Percentiles rank a stretch among this genome's conserved stretches.
phyloP scores from a whole-genome alignment of 2,888 invertebrate genomes.

The Coelinius sp. region DNA sequence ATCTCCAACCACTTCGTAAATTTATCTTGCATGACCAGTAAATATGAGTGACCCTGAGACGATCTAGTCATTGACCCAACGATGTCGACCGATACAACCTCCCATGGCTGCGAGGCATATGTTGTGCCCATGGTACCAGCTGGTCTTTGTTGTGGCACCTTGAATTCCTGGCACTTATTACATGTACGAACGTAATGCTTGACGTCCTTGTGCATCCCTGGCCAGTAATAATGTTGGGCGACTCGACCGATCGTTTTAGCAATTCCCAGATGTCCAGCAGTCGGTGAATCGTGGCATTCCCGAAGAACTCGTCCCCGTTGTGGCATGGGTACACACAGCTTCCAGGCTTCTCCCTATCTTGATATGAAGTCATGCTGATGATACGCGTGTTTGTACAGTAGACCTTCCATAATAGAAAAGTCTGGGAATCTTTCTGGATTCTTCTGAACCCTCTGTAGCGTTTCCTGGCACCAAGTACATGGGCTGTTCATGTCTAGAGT shows the following conservation, averaged over 20 bases:
- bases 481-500: background rate
- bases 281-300: slow-evolving; percentile 36
- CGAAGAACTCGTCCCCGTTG: background rate
- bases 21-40: slow-evolving; percentile 46
- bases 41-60: slow-evolving; percentile 31
- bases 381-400: slow-evolving; percentile 34
- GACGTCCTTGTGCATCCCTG: slow-evolving; percentile 44
- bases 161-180: slow-evolving; percentile 22
- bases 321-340: slow-evolving; percentile 39
- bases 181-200: slow-evolving; percentile 34
- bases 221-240: slow-evolving; percentile 49
- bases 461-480: background rate
- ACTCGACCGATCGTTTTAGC: slow-evolving; percentile 22
- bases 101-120: slow-evolving; percentile 31
- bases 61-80: slow-evolving; percentile 48
- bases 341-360: slow-evolving; percentile 30
- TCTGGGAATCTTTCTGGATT: slow-evolving; percentile 30
- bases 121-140: slow-evolving; percentile 41
- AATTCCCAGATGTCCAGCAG: slow-evolving; percentile 41
- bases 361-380: background rate
- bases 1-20: slow-evolving; percentile 47
- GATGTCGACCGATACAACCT: slow-evolving; percentile 40
- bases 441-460: background rate
- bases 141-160: slow-evolving; percentile 10
- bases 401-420: slow-evolving; percentile 48